Evolutionary conservation across 1,140 invertebrate genomes (phyloP).

Genomic region (Drosophila nikananu): DNA sequence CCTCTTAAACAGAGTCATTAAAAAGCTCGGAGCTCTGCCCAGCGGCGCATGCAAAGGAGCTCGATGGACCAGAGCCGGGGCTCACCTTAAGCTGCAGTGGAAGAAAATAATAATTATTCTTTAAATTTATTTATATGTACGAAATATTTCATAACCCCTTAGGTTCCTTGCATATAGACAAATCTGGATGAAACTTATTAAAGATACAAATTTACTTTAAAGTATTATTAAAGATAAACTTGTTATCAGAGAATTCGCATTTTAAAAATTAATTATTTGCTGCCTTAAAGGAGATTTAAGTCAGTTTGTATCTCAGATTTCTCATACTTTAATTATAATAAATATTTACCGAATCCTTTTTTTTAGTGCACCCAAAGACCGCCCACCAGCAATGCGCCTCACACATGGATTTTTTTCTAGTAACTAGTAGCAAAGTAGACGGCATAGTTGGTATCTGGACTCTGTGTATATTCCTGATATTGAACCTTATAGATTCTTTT

Average conservation of each 20-base stretch:
- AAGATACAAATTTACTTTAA: not conserved
- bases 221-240: not conserved
- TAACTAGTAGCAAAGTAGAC: not conserved
- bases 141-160: too few relatives aligned
- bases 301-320: not conserved
- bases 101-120: not conserved
- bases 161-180: too few relatives aligned
- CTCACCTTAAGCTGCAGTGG: constrained; percentile 4
- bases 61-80: constrained; percentile 12
- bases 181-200: not conserved
- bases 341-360: not conserved
- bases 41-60: constrained; percentile 21
- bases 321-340: not conserved
- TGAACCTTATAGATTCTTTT: not conserved
- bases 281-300: not conserved
- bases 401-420: not conserved
- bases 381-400: constrained; percentile 2
- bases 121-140: too few relatives aligned
- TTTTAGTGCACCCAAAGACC: not conserved
- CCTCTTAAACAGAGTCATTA: constrained; percentile 18
- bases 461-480: not conserved
- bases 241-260: not conserved
- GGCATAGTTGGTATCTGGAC: not conserved
- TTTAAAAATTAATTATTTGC: not conserved
- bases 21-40: constrained; percentile 10